Evolutionary conservation across 1,140 invertebrate genomes (phyloP), one percentile per base, ranked within the genome.

Genomic region (Ladona fulva): DNA sequence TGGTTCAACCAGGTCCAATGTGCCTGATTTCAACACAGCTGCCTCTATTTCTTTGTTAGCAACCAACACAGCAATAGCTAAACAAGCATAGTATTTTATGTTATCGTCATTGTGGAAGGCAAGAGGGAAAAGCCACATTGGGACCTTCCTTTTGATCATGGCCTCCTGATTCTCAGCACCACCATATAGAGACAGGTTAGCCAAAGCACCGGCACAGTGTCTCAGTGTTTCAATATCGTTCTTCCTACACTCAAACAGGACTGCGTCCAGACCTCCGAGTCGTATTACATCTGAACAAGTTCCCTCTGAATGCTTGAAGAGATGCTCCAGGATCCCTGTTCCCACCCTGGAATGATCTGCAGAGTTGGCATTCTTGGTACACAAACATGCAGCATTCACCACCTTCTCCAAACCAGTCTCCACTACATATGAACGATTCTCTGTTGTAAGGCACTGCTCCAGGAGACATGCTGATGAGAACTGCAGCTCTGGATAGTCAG

Each of bases 1-100:
- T 0, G 97, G 97, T 84, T 99, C 97, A 1, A 99, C 96, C 25
- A 99, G 89, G 82, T 96, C 93, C 77, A 99, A 85, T 0, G 97
- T 99, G 6, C 96, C 97, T 0, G 97, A 98, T 84, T 97, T 95
- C 5, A 97, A 85, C 0, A 99, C 97, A 16, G 95, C 95, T 0
- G 95, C 95, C 87, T 99, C 97, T 78, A 99, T 96, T 88, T 99
- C 97, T 83, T 98, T 98, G 84, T 99, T 99, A 6, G 97, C 97
- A 10, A 98, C 96, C 52, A 99, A 87, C 59, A 97, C 95, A 14
- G 96, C 95, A 78, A 99, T 98, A 0, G 98, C 97, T 79, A 99
- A 87, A 84, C 97, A 99, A 0, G 98, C 98, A 83, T 99, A 99
- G 85, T 99, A 99, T 83, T 97, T 97, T 79, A 95, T 97, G 79